Base-by-base conservation (phyloP, 1,140 invertebrate species). In the Globodera rostochiensis region DNA sequence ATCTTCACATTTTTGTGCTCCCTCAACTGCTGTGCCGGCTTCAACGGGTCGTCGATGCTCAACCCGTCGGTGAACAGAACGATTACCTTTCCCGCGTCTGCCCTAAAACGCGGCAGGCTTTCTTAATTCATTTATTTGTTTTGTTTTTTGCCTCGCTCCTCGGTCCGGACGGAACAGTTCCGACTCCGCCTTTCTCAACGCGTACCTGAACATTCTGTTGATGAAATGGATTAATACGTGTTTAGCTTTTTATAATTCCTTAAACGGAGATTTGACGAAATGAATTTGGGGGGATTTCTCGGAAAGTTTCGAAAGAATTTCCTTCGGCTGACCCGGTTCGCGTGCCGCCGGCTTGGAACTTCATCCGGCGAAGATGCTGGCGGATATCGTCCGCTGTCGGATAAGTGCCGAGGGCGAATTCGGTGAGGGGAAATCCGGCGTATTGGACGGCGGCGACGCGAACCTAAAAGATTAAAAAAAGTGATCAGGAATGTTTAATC, bases 361-460 rank as follows among this genome's bases (percentile, higher is more conserved):
- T 85, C 21, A 86, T 87, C 47, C 87, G 79, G 50, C 75, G 49
- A 64, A 86, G 73, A 77, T 86, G 85, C 53, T 83, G 75, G 21
- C 86, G 67, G 49, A 87, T 86, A 73, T 87, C 82, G n/a, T 87
- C 83, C 15, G 77, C 84, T 11, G 71, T 83, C 5, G 87, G 86
- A 77, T 87, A 87, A 7, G 87, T 86, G 47, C 87, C 87, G 7
- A 87, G 79, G 9, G 86, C 85, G 71, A 87, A 87, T 78, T 87
- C 86, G 66, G 84, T 88, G 25, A 87, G 74, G 9, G 86, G 86
- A 78, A 88, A 87, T 8, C 87, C 84, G 8, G 86, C 87, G 71
- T 87, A 87, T 81, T 88, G 87, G 25, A 89, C 86, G 13, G 87
- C 84, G 46, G 86, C 87, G 21, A 87, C 86, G 21, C 86, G 79